Evolutionary conservation across 2,888 invertebrate genomes (phyloP).

Genomic region (Orchesella flavescens): DNA sequence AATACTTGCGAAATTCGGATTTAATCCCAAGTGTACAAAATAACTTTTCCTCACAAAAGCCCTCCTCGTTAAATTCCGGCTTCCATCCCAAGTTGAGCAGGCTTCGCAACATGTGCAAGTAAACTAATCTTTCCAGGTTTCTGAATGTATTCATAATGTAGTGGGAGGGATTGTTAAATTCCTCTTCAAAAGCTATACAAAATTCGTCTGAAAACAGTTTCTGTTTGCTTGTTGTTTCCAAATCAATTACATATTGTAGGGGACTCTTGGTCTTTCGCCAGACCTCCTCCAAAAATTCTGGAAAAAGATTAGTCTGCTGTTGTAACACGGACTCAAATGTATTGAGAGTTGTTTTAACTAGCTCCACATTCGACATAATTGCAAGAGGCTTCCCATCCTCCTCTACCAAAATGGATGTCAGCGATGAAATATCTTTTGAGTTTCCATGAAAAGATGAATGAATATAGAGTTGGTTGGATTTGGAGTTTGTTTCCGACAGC

Average conservation of each 20-base stretch:
- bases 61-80: neutral
- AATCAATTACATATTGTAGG: too few species aligned
- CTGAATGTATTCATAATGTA: neutral
- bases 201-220: too few species aligned
- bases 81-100: neutral
- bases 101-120: neutral
- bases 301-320: slow-evolving; percentile 6
- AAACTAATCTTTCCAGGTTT: neutral
- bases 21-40: neutral
- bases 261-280: too few species aligned
- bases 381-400: neutral
- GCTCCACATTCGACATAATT: slow-evolving; percentile 7
- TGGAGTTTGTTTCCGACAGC: neutral
- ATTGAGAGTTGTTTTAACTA: slow-evolving; percentile 1
- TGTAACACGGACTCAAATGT: slow-evolving; percentile 11
- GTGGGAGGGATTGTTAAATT: neutral
- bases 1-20: neutral
- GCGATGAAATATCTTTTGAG: neutral
- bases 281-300: slow-evolving; percentile 18
- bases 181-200: neutral
- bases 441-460: neutral
- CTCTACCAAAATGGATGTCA: neutral
- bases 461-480: neutral
- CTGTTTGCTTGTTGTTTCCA: too few species aligned
- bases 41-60: neutral